These are phyloP conservation scores for Leptodirus hochenwartii DNA, from an alignment of 2,888 invertebrate species.

Conservation along the genomic window DNA sequence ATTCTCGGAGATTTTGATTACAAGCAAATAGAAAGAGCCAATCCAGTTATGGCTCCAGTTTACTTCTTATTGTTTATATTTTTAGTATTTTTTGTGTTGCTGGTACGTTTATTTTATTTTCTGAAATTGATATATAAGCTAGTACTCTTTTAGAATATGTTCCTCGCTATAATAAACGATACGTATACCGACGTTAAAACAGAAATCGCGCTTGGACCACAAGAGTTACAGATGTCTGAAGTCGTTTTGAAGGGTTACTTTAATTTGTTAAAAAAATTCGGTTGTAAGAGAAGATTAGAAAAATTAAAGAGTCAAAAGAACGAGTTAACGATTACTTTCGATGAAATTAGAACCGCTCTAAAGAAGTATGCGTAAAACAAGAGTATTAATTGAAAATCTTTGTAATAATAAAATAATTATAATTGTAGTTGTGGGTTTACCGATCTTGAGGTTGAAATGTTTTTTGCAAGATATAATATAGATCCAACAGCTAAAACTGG, in stretches of 20 bases:
- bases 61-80: constrained; percentile 61
- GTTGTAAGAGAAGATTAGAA: too few relatives aligned
- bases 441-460: constrained; percentile 45
- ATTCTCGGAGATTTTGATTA: constrained; percentile 64
- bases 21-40: constrained; percentile 42
- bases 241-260: constrained; percentile 35
- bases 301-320: constrained; percentile 26
- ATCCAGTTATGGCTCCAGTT: constrained; percentile 49
- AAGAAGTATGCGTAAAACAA: constrained; percentile 18
- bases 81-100: constrained; percentile 56
- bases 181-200: constrained; percentile 56
- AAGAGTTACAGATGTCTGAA: constrained; percentile 36
- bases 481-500: constrained; percentile 23
- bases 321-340: constrained; percentile 19
- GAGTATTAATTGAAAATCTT: too few relatives aligned
- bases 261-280: constrained; percentile 30
- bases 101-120: too few relatives aligned
- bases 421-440: constrained; percentile 36
- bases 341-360: constrained; percentile 21
- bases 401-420: too few relatives aligned
- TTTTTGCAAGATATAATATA: constrained; percentile 42
- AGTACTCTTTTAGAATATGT: constrained; percentile 46
- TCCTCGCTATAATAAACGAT: constrained; percentile 64
- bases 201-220: constrained; percentile 34
- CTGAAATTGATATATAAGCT: too few relatives aligned